Conservation (phyloP, 2,888 invertebrate genomes). For the Metalampra italica region DNA sequence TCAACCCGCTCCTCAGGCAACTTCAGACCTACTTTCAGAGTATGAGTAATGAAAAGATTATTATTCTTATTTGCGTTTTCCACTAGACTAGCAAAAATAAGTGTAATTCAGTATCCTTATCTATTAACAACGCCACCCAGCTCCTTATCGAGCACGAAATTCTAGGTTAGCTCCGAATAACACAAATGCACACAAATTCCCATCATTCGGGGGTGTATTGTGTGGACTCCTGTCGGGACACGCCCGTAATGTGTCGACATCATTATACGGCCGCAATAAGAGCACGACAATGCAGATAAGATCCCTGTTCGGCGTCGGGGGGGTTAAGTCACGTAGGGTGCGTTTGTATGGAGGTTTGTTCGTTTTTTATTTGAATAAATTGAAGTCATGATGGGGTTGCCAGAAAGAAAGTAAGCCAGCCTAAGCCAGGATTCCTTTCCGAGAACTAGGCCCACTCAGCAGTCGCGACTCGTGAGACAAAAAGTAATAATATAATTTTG, state of each 20-base stretch:
- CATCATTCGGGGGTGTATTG: slow-evolving; percentile 1
- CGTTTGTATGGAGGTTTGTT: slow-evolving; percentile 19
- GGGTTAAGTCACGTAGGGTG: slow-evolving; percentile 36
- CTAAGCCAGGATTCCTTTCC: too few relatives aligned
- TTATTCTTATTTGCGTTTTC: too few relatives aligned
- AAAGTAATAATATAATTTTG: too few relatives aligned
- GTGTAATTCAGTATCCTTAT: too few relatives aligned
- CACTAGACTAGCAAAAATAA: too few relatives aligned
- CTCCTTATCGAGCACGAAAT: neutral
- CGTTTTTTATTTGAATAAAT: neutral
- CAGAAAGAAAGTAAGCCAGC: too few relatives aligned
- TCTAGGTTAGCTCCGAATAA: neutral
- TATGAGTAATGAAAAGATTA: too few relatives aligned
- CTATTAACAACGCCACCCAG: too few relatives aligned
- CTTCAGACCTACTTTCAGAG: too few relatives aligned
- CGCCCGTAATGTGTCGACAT: slow-evolving; percentile 57
- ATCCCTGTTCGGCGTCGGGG: slow-evolving; percentile 44
- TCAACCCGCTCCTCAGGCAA: too few relatives aligned
- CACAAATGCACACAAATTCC: slow-evolving; percentile 1
- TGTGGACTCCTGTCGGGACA: slow-evolving; percentile 21
- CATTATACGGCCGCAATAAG: slow-evolving; percentile 58
- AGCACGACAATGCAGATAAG: slow-evolving; percentile 60
- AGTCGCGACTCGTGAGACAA: too few relatives aligned
- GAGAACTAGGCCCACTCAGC: too few relatives aligned
- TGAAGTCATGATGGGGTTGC: neutral